phyloP scores from a whole-genome alignment of 2,888 invertebrate genomes.

The Hipparchia semele region DNA sequence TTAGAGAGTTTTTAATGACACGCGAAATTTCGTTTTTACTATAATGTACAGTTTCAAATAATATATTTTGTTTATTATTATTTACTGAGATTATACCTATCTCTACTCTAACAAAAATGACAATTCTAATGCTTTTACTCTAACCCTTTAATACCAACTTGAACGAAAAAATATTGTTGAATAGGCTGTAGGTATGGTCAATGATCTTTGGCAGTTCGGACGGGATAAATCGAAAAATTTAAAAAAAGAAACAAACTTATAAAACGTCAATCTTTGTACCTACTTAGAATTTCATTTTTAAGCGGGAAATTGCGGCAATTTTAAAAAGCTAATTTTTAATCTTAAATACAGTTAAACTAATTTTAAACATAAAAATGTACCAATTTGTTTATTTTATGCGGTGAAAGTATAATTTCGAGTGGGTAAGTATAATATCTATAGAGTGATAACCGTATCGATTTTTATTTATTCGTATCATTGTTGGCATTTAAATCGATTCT shows the following conservation, averaged over 20 bases:
- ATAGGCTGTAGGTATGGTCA: background rate
- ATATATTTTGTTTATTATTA: too few species aligned
- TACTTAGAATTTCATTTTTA: background rate
- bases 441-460: constrained; percentile 58
- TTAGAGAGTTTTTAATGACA: background rate
- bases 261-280: too few species aligned
- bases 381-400: constrained; percentile 44
- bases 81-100: too few species aligned
- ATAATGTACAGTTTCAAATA: too few species aligned
- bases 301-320: background rate
- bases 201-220: background rate
- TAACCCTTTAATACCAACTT: background rate
- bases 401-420: constrained; percentile 44
- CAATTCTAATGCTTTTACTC: background rate
- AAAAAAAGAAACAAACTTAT: background rate
- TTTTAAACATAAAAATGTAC: constrained; percentile 47
- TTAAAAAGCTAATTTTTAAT: constrained; percentile 24
- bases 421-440: constrained; percentile 32
- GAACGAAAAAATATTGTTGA: background rate
- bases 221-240: background rate
- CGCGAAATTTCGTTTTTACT: background rate
- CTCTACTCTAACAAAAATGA: too few species aligned
- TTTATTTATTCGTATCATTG: constrained; percentile 62
- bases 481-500: constrained; percentile 62
- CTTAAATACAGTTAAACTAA: constrained; percentile 43